Base-by-base conservation (phyloP, 2,113 vertebrate genomes). In the Peucedramus taeniatus region DNA sequence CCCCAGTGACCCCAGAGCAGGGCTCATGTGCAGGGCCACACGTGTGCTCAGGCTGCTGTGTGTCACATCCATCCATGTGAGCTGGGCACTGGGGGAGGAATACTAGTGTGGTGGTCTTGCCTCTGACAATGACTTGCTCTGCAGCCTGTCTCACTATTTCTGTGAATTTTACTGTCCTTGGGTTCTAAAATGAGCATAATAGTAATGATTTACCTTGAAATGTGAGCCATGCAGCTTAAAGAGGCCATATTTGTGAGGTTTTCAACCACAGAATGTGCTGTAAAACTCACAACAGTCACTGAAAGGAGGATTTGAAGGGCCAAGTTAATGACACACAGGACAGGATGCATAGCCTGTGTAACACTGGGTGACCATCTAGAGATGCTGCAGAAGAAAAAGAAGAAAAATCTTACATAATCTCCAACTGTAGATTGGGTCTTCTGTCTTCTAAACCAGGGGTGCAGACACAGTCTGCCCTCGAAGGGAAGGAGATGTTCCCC, bases 391-490 rank as follows among this genome's bases (percentile, higher is more conserved):
- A 44, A 64, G 57, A 40, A 60, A 72, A 83, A 50, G 11, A n/a
- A 49, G 24, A 35, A 42, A 76, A 59, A 22, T 44, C 40, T 76
- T 18, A 18, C 21, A 21, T 26, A 39, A 24, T 15, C 27, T 11
- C 49, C 83, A 49, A 17, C 17, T 80, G 37, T 31, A 10, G 22
- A 20, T 63, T 35, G 23, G 4, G 35, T 63, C 12, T 82, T 64
- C 20, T 13, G 0, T 42, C 18, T 60, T 66, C 47, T 51, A 71
- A 85, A 26, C 13, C 0, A 1, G 31, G 27, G 15, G 4, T 49
- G 31, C 56, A 81, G 57, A 7, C 1, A 0, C 4, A 42, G 17
- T 24, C n/a, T 91, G 15, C 40, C 20, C 40, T 35, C 0, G 0
- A 3, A 42, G 24, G 31, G 33, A 63, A 28, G 20, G 59, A 15